These are phyloP conservation scores for Cyrtodaria siliqua DNA, from an alignment of 2,888 invertebrate species.

Conservation along the genomic window DNA sequence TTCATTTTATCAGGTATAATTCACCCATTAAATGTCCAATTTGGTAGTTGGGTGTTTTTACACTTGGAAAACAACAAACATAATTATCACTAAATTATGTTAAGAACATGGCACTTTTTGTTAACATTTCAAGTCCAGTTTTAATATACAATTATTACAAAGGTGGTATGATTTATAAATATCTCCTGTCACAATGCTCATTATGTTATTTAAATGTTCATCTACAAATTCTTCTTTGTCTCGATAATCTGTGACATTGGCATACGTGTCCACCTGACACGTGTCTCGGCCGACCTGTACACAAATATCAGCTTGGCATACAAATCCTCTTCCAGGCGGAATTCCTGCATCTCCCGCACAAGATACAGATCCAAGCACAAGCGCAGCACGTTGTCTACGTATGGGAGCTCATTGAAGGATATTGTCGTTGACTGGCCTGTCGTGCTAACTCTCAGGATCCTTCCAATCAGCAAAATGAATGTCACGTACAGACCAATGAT, in stretches of 20 bases:
- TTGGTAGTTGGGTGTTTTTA: too few relatives aligned
- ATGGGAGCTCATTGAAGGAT: conserved; percentile 89
- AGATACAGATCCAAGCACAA: conserved; percentile 89
- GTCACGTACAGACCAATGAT: conserved; percentile 99
- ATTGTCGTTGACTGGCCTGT: conserved; percentile 95
- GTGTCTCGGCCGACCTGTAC: conserved; percentile 97
- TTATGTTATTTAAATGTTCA: too few relatives aligned
- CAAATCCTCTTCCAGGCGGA: conserved; percentile 97
- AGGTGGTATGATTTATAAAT: too few relatives aligned
- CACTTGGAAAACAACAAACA: too few relatives aligned
- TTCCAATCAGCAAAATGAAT: conserved; percentile 97
- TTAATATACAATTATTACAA: too few relatives aligned
- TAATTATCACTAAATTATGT: too few relatives aligned
- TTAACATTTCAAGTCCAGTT: not conserved
- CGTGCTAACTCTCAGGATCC: conserved; percentile 93
- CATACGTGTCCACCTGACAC: conserved; percentile 91
- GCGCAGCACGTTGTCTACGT: conserved; percentile 88
- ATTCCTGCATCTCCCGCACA: conserved; percentile 97
- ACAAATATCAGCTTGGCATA: conserved; percentile 99
- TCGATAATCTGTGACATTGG: conserved; percentile 64
- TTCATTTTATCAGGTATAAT: too few relatives aligned
- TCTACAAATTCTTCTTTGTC: conserved; percentile 66
- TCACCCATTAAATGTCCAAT: too few relatives aligned
- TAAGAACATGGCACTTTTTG: too few relatives aligned
- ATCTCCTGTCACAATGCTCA: too few relatives aligned